Evolutionary conservation across 2,113 vertebrate species (phyloP), one percentile per base, ranked within the genome.

Genomic region (Cynopterus brachyotis): DNA sequence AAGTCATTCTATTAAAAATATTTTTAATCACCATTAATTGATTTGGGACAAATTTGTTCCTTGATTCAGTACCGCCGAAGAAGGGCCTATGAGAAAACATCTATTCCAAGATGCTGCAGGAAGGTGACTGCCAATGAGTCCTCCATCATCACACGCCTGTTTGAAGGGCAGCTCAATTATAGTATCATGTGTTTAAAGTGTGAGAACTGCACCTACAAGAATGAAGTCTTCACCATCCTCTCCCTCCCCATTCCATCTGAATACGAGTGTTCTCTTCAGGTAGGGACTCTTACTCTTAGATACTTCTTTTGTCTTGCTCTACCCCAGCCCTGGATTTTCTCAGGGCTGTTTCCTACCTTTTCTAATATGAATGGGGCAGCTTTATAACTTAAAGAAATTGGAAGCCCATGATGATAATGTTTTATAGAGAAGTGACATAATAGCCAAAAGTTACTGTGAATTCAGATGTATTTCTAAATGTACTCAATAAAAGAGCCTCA

Each of bases 91-190:
- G 83, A 89, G 55, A 26, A 22, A 59, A 30, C 42, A 28, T 32
- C 91, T 53, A 3, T 42, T 8, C 88, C 67, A 8, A 92, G 87
- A 45, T 91, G 91, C 86, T 53, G 87, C 80, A 93, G 89, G 89
- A 87, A 95, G 76, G 50, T 10, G 9, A 42, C 45, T 0, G 9
- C 47, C 89, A 69, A 3, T 0, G 98, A 99, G 73, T 97, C 98
- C 5, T 99, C 99, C 2, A 97, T 99, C 6, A 95, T 99, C 94
- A 99, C 99, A 0, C 73, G 87, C 24, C 95, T 99, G n/a, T 99
- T 99, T 70, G 99, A 99, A 96, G 99, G 99, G 45, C 98, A 99
- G 37, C 98, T 99, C 80, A 98, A 60, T 81, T 99, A 99, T 1
- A 50, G 90, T 32, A 98, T 98, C 66, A 62, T 95, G 0, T 99